Percentiles rank a stretch among this genome's conserved stretches.
Evolutionary conservation across 2,797 vertebrate genomes (phyloP).

Genomic region (Anas bernieri): DNA sequence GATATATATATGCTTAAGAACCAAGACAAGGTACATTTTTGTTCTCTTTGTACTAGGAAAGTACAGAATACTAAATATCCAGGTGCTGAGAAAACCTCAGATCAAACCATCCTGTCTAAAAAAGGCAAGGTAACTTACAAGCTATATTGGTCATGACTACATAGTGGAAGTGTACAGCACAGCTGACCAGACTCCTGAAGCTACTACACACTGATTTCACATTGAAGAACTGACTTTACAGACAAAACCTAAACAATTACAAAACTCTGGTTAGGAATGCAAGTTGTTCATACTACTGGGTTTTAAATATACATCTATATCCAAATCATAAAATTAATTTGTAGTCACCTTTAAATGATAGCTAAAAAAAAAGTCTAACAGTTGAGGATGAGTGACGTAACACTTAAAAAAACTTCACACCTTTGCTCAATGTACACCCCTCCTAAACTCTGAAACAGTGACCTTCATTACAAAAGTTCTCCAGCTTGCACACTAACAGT

Average conservation of each 20-base stretch:
- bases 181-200: background rate
- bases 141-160: background rate
- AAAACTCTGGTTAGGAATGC: background rate
- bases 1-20: background rate
- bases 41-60: background rate
- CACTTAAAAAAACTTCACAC: background rate
- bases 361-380: background rate
- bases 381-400: background rate
- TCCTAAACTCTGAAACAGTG: background rate
- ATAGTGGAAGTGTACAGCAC: background rate
- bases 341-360: background rate
- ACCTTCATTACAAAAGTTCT: background rate
- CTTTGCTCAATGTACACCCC: background rate
- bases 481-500: background rate
- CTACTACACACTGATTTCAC: background rate
- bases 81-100: background rate
- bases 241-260: background rate
- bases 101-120: background rate
- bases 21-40: background rate
- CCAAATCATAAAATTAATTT: background rate
- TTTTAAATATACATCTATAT: background rate
- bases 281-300: background rate
- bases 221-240: background rate
- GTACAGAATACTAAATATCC: background rate
- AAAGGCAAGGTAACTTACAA: background rate